Evolutionary conservation across 92 coral and sea anemone genomes (phyloP), one percentile per base, ranked within the genome.

Genomic region (Zoanthus sociatus): DNA sequence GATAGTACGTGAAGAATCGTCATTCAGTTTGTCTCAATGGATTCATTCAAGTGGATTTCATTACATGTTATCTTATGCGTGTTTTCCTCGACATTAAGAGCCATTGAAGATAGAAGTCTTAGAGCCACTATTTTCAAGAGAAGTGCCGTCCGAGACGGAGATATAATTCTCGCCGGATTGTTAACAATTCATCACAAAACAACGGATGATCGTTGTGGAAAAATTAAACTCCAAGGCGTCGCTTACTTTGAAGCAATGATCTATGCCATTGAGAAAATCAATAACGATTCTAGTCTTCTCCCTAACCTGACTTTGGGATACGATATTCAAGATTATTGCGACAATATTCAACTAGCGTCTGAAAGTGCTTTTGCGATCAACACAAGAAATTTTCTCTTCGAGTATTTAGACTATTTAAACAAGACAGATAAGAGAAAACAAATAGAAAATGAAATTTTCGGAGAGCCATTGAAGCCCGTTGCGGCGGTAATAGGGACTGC

Each of bases 241-340:
- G 98, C 95, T 7, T 89, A 82, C 26, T 92, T 93, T 11, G 94
- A 92, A 42, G 95, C 98, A 17, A 86, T 94, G 94, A 31, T 94
- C 18, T 94, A 75, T 64, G 94, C 98, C 17, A 89, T 94, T 53
- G 93, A 94, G 10, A 77, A 87, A 26, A 88, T 94, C 72, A 92
- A 94, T 75, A 91, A 84, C 46, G 87, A 91, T 75, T 45, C 92
- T 9, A 50, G 42, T 20, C 75, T 94, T 32, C 94, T 94, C 20
- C 93, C 94, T 66, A 94, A 90, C 55, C 73, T 89, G 48, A 89
- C 93, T 2, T 82, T 94, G n/a, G 98, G 98, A 7, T 94, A 94
- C 61, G 92, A 91, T 33, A 91, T 94, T 7, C 77, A 75, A 46
- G 94, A 94, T 83, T 89, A 90, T 45, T 94, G 98, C 50, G 98